Evolutionary conservation across 2,113 vertebrate species (phyloP).

Genomic region (Macrotus californicus): DNA sequence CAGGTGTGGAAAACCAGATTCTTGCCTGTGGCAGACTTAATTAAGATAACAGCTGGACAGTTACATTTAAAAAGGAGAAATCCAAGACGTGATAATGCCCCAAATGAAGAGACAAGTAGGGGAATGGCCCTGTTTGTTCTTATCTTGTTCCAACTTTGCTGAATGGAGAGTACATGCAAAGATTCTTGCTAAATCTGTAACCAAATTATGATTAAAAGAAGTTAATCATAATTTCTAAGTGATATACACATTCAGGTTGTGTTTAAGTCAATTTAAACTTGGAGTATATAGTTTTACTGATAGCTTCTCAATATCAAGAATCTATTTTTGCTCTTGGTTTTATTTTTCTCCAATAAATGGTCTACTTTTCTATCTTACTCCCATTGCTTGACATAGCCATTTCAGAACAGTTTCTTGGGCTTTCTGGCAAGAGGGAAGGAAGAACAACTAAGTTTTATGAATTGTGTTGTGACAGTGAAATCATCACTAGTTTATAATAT

Average conservation of each 20-base stretch:
- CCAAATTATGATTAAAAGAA: neutral
- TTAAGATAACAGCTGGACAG: slow-evolving; percentile 79
- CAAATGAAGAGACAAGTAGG: slow-evolving; percentile 32
- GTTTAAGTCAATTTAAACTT: neutral
- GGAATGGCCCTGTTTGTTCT: neutral
- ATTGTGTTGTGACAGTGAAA: neutral
- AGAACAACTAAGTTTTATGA: neutral
- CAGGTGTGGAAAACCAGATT: slow-evolving; percentile 77
- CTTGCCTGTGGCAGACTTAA: slow-evolving; percentile 78
- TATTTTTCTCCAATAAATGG: neutral
- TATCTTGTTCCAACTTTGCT: neutral
- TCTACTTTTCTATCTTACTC: neutral
- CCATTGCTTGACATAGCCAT: neutral
- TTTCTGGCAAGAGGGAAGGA: neutral
- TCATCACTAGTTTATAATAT: neutral
- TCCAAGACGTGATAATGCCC: slow-evolving; percentile 49
- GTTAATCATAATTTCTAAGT: neutral
- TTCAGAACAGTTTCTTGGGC: neutral
- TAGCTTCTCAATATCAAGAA: neutral
- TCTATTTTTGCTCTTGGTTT: neutral
- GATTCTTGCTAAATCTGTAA: neutral
- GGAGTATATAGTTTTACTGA: neutral
- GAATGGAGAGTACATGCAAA: neutral
- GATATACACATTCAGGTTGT: neutral
- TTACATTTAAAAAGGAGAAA: slow-evolving; percentile 73